Conservation (phyloP, 2,113 vertebrate species). For the Pygathrix nemaeus region DNA sequence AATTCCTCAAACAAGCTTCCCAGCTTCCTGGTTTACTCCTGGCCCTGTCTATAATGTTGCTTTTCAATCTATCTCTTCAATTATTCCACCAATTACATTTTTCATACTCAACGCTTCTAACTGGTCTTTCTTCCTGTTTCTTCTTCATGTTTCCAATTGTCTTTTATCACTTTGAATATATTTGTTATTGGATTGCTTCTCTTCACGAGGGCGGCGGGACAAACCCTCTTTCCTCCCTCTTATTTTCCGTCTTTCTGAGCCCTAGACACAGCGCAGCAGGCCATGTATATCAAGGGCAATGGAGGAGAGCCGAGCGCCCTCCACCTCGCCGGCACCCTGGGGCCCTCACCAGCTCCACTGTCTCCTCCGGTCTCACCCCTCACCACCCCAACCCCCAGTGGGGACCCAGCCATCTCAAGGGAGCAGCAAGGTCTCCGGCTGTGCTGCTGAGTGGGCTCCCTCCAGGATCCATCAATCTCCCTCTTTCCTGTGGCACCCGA, state of each 20-base stretch:
- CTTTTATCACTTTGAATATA: not conserved
- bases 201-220: not conserved
- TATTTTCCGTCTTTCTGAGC: not conserved
- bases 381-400: too few species aligned
- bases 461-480: not conserved
- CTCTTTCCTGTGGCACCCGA: rapidly evolving
- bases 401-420: not conserved
- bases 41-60: too few species aligned
- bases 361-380: not conserved
- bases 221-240: not conserved
- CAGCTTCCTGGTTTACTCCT: not conserved
- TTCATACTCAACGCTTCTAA: rapidly evolving
- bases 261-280: not conserved
- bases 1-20: not conserved
- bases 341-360: too few species aligned
- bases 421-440: rapidly evolving
- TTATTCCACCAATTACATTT: not conserved
- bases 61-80: not conserved
- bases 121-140: not conserved
- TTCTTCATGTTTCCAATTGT: too few species aligned
- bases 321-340: rapidly evolving
- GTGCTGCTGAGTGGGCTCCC: rapidly evolving
- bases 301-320: rapidly evolving
- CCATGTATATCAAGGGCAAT: rapidly evolving
- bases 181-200: rapidly evolving